Evolutionary conservation across 2,888 invertebrate genomes (phyloP), one percentile per base, ranked within the genome.

Genomic region (Perdita meconis): DNA sequence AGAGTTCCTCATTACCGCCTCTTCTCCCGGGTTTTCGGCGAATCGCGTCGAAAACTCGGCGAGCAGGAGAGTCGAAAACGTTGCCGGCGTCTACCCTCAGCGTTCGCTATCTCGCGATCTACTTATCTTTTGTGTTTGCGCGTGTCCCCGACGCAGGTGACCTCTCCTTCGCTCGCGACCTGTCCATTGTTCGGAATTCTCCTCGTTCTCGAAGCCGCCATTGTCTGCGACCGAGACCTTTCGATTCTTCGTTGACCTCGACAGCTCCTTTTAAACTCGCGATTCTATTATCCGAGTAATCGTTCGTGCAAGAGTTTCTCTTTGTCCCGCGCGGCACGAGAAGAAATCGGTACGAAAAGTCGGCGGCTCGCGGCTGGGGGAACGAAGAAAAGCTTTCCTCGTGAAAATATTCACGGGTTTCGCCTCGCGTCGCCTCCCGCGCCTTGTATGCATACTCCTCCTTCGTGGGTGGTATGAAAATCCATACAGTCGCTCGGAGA

Each of bases 401-500:
- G 65, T 50, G 68, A 61, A 70, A 66, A 76, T 70, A 65, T 70
- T 65, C 76, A 79, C 66, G 72, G 63, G 57, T 59, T 57, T 24
- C 40, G 38, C 56, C 6, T 30, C 10, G 44, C 55, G 19, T 36
- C 19, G 55, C 19, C 8, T 10, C 34, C 63, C 34, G 50, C 30
- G 65, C 42, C 53, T 55, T 56, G 64, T 71, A 70, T 72, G 66
- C 66, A 73, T 65, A 61, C 57, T 44, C 61, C 71, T 60, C 60
- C 68, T 67, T 19, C 79, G 80, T 78, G 79, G 84, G 88, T 88
- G 87, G 89, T 86, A 89, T 86, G 86, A 89, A 90, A 91, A 90
- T 91, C 89, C 89, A 90, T 88, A 90, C 87, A 89, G 88, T 88
- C 87, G 88, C 85, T 84, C 82, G 85, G 85, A 87, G 89, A 90